Evolutionary conservation across 2,888 invertebrate species (phyloP), one percentile per base, ranked within the genome.

Genomic region (Andricus curvator): DNA sequence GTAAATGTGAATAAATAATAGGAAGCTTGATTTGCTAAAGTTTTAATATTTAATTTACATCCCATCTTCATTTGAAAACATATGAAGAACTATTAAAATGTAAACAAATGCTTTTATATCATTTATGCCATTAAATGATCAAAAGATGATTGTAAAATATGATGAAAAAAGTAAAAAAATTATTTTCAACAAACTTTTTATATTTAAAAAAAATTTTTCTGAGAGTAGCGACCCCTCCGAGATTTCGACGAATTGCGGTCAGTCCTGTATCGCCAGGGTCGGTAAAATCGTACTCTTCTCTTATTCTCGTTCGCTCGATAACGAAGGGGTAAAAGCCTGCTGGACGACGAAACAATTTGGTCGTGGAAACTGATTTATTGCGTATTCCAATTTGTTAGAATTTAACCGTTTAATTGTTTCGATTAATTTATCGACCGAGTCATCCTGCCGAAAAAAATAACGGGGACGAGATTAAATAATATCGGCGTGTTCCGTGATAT

Each of bases 381-480:
- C 82, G 84, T 83, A 84, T 85, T 79, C 85, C 85, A 86, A 89
- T 91, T 88, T 89, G 89, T 90, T 87, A 87, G 87, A 89, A 87
- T 89, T 89, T 88, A 87, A 90, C 88, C 86, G 87, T 88, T 89
- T 88, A 88, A 90, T 88, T 90, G 90, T 84, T 83, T 84, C 84
- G 85, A 84, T 88, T 84, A 85, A 86, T 86, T 86, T 87, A 86
- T 87, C 85, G 83, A 78, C 76, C 80, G 83, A 83, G 83, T 80
- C 82, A 80, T 81, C 80, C 82, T 76, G 78, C 82, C 82, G 78
- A 82, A 81, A 82, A 81, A 80, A 80, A 83, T 81, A 44, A 41
- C 41, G n/a, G 9, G 20, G 17, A 22, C 9, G 48, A 51, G 48
- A 70, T 70, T 29, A 48, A 68, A 68, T 68, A 68, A 48, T 70